Base-by-base conservation (phyloP, 2,888 invertebrate genomes). In the Lamellibrachia satsuma region DNA sequence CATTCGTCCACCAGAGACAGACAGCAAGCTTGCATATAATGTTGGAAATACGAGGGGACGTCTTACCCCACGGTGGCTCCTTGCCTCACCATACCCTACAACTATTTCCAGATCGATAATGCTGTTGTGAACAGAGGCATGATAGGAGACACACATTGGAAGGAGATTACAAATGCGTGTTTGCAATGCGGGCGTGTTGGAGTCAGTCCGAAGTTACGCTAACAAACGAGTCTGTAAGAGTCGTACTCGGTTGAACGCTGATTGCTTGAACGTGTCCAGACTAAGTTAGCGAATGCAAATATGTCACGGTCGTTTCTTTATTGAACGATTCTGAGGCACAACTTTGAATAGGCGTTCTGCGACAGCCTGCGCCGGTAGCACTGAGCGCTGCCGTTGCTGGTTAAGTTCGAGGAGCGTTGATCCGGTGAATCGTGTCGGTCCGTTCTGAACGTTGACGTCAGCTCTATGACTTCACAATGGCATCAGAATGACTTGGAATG, bases 311-410 rank as follows among this genome's bases (percentile, higher is more conserved):
- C 22, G 6, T 75, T 75, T 75, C 75, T 22, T 75, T 75, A 75
- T 75, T 75, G 75, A 75, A 75, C 75, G 75, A 22, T 55, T 55
- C 75, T 75, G 75, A 75, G 75, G 75, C 75, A 75, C 57, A 75
- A 75, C 75, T 15, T 15, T 75, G 75, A 75, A 75, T 75, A 75
- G 75, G 75, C 75, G 75, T 75, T 75, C 75, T 75, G n/a, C n/a
- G n/a, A 22, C 75, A 75, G 22, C n/a, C 15, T 4, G n/a, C n/a
- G 75, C 22, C 75, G 2, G 75, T 75, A n/a, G 75, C 15, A 11
- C n/a, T 1, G 2, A 22, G 75, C 15, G 75, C 75, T 22, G 75
- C 75, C 4, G 75, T 75, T 57, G 75, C 6, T 75, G 75, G n/a
- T 75, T 75, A 75, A 11, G 6, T 75, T 11, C 75, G n/a, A 22